Evolutionary conservation across 2,797 vertebrate genomes (phyloP).

Genomic region (Carapus acus): DNA sequence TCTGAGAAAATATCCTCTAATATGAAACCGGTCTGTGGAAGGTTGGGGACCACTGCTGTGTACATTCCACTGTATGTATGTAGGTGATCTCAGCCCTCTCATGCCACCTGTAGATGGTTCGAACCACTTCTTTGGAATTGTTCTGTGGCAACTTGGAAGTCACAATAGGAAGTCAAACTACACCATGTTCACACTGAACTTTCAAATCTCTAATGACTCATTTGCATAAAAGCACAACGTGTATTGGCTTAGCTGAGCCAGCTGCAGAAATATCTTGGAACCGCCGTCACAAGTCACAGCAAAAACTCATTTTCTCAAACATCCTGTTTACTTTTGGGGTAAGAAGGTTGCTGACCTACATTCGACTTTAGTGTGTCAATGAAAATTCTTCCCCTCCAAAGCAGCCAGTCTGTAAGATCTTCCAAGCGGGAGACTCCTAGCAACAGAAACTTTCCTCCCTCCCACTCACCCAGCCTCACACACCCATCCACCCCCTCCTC

Average conservation of each 20-base stretch:
- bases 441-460: slow-evolving; percentile 62
- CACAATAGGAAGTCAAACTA: too few species aligned
- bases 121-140: too few species aligned
- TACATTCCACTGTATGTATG: too few species aligned
- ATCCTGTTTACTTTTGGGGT: slow-evolving; percentile 5
- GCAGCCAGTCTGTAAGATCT: slow-evolving; percentile 51
- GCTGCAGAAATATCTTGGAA: slow-evolving; percentile 5
- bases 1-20: too few species aligned
- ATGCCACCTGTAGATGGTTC: too few species aligned
- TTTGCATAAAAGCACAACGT: slow-evolving; percentile 7
- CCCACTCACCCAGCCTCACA: slow-evolving; percentile 26
- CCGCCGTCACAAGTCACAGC: not conserved
- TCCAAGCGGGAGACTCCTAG: slow-evolving; percentile 63
- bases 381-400: slow-evolving; percentile 44
- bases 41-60: too few species aligned
- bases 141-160: too few species aligned
- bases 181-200: too few species aligned
- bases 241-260: too few species aligned
- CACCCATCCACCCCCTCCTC: slow-evolving; percentile 35
- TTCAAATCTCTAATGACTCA: too few species aligned
- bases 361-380: slow-evolving; percentile 52
- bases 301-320: slow-evolving; percentile 7
- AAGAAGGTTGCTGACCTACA: slow-evolving; percentile 56
- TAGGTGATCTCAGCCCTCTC: too few species aligned
- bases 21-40: too few species aligned